phyloP scores from a whole-genome alignment of 2,888 invertebrate species.

The Heliconius ethilla region DNA sequence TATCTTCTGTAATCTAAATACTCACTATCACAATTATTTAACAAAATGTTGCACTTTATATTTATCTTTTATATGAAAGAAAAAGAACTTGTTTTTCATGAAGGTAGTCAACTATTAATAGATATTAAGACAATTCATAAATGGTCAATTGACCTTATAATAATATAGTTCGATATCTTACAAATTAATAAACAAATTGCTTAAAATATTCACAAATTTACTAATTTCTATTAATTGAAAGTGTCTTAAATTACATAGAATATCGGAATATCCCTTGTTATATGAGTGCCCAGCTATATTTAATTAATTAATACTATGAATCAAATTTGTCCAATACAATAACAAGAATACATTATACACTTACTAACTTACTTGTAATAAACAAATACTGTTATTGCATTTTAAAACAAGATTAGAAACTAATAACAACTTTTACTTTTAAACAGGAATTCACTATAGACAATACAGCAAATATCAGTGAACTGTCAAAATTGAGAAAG shows the following conservation, averaged over 20 bases:
- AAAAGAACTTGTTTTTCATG: background rate
- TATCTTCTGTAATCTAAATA: background rate
- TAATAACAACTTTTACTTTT: conserved; percentile 38
- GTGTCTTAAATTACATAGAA: background rate
- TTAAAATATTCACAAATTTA: background rate
- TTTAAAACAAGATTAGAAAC: background rate
- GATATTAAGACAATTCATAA: background rate
- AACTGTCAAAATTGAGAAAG: conserved; percentile 34
- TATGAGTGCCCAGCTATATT: background rate
- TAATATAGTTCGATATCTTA: background rate
- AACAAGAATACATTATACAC: background rate
- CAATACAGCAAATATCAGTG: conserved; percentile 2
- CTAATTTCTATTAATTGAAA: background rate
- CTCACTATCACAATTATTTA: background rate
- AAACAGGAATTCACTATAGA: conserved; percentile 25
- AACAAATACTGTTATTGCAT: conserved; percentile 20
- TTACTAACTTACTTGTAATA: background rate
- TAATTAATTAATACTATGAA: background rate
- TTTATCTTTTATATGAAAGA: background rate
- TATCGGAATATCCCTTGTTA: background rate
- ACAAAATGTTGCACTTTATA: background rate
- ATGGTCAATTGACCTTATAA: background rate
- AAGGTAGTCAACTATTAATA: background rate
- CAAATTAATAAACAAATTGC: background rate
- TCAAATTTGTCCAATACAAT: background rate